A percentile compares a stretch with the other conserved stretches of the same genome.
Evolutionary conservation across 2,113 vertebrate species (phyloP).

Genomic region (Odontophorus gujanensis): DNA sequence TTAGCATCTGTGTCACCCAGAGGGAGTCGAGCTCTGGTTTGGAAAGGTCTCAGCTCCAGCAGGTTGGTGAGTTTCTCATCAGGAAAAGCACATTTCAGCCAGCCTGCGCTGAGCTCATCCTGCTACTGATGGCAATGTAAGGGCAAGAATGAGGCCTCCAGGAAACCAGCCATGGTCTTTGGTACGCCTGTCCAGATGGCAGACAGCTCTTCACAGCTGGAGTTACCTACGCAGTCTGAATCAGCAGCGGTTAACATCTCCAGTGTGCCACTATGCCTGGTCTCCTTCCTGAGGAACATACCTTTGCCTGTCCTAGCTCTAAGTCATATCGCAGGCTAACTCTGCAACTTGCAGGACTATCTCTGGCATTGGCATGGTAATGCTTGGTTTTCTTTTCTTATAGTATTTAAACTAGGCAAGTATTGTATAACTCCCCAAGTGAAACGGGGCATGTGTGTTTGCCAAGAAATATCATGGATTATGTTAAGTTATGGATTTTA

Average conservation of each 20-base stretch:
- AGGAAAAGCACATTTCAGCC: neutral
- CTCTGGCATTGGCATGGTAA: neutral
- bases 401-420: neutral
- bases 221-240: neutral
- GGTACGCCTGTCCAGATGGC: neutral
- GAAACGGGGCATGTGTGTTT: neutral
- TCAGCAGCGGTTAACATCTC: neutral
- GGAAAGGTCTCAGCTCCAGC: neutral
- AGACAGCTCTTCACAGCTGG: neutral
- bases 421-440: neutral
- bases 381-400: neutral
- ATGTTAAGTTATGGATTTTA: neutral
- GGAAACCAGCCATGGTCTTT: neutral
- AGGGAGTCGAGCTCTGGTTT: neutral
- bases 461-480: neutral
- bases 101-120: neutral
- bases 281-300: neutral
- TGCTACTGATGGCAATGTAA: neutral
- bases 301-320: neutral
- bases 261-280: rapidly evolving
- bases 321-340: neutral
- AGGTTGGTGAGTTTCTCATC: neutral
- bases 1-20: neutral
- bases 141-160: rapidly evolving
- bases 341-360: neutral